A percentile compares a stretch with the other conserved stretches of the same genome.
These are phyloP conservation scores for Drosophila yooni DNA, from an alignment of 2,888 invertebrate genomes.

Conservation along the genomic window DNA sequence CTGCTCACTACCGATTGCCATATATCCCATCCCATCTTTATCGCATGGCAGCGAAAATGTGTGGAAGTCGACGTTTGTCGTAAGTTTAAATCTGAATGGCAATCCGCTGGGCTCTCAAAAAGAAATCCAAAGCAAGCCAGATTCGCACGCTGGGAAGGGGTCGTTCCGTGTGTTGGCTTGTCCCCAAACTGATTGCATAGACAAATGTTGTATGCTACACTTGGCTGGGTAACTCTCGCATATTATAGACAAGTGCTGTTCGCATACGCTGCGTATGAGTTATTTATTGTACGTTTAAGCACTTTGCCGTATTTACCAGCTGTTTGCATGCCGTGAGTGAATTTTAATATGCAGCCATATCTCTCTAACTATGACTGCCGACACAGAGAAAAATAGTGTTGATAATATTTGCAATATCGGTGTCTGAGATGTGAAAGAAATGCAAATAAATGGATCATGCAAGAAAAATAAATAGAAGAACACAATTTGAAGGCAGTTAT, in stretches of 20 bases:
- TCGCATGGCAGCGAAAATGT: background rate
- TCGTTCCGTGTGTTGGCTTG: background rate
- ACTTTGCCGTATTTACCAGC: background rate
- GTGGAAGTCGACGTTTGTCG: background rate
- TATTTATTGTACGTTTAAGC: background rate
- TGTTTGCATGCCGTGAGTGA: background rate
- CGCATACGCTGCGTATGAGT: conserved; percentile 8
- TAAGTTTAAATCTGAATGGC: background rate
- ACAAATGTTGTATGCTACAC: conserved; percentile 1
- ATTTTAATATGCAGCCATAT: background rate
- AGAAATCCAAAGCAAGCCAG: conserved; percentile 1
- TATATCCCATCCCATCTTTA: background rate
- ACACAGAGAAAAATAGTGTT: background rate
- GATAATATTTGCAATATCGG: background rate
- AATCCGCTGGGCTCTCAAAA: conserved; percentile 2
- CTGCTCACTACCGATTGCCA: background rate
- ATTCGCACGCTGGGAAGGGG: background rate
- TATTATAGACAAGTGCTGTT: background rate
- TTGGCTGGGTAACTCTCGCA: background rate
- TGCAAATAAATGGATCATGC: background rate
- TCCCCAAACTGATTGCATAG: conserved; percentile 3
- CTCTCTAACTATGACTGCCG: background rate
- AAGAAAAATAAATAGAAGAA: background rate
- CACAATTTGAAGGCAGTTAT: background rate
- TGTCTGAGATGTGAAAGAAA: background rate